Base-by-base conservation (phyloP, 2,888 invertebrate species). In the Hymenopus coronatus region DNA sequence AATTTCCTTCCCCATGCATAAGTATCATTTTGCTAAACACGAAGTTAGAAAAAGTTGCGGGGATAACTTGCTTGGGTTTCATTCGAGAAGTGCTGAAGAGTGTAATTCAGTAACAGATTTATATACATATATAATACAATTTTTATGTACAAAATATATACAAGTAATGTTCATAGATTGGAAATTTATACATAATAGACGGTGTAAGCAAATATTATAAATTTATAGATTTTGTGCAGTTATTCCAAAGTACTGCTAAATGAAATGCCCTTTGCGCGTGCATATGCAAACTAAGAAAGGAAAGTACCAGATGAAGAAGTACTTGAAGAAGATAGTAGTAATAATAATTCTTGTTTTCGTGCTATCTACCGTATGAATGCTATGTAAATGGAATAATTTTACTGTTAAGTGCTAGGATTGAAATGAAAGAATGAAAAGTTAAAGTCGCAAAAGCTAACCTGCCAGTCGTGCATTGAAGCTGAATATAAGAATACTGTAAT, bases 381-480 rank as follows among this genome's bases (percentile, higher is more conserved):
- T 70, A 70, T 70, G 3, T 25, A 70, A 70, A 70, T 70, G 54
- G 15, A 70, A 70, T 70, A 70, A 20, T 20, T 70, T 70, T 70
- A 70, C 54, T 70, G 15, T 70, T 15, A 70, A 70, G 54, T 70
- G 54, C 54, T 70, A 70, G 20, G 15, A 20, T 70, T 70, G 54
- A 70, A 70, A 70, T 70, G 54, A 70, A 70, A 70, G 54, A 70
- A 70, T 70, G 54, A 70, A 70, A 70, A 70, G 54, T 70, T 70
- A 70, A 70, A 70, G 20, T 70, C 54, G 54, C 54, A 20, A n/a
- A 87, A 87, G 30, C 82, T 28, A 54, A 27, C 33, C 87, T 87
- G 87, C 82, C 87, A 87, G 87, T 82, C 82, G 87, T 87, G 87
- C 87, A 87, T 82, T 87, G 6, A 70, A 70, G 54, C 54, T 70